Percentiles rank a stretch among this genome's conserved stretches.
Evolutionary conservation across 2,888 invertebrate genomes (phyloP).

Genomic region (Luperina nickerlii): DNA sequence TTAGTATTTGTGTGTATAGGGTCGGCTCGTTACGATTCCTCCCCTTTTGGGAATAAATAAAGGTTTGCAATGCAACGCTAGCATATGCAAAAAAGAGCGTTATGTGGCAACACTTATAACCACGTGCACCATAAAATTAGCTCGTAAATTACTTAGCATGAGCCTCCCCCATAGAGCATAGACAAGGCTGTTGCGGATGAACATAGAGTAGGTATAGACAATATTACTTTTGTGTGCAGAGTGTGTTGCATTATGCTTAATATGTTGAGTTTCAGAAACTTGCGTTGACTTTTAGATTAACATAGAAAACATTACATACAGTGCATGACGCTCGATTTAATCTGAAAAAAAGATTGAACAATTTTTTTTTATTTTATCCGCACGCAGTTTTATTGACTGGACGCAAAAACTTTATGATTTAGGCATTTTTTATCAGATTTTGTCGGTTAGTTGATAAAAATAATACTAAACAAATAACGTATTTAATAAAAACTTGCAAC

Average conservation of each 20-base stretch:
- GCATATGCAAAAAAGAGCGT: constrained; percentile 40
- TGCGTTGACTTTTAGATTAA: neutral
- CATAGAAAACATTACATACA: neutral
- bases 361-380: neutral
- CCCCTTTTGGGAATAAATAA: constrained; percentile 42
- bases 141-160: constrained; percentile 49
- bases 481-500: neutral
- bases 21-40: neutral
- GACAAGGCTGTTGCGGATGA: constrained; percentile 8
- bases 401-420: neutral
- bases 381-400: neutral
- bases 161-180: constrained; percentile 33
- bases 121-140: constrained; percentile 57
- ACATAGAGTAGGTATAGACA: constrained; percentile 13
- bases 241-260: no score
- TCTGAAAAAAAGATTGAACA: neutral
- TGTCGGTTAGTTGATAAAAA: neutral
- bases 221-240: neutral
- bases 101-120: constrained; percentile 45
- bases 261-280: neutral
- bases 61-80: constrained; percentile 4
- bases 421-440: neutral
- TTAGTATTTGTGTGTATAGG: neutral
- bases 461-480: neutral
- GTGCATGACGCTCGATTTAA: neutral